These are phyloP conservation scores for Ferdinandea cuprea DNA, from an alignment of 2,888 invertebrate genomes.

Conservation along the genomic window DNA sequence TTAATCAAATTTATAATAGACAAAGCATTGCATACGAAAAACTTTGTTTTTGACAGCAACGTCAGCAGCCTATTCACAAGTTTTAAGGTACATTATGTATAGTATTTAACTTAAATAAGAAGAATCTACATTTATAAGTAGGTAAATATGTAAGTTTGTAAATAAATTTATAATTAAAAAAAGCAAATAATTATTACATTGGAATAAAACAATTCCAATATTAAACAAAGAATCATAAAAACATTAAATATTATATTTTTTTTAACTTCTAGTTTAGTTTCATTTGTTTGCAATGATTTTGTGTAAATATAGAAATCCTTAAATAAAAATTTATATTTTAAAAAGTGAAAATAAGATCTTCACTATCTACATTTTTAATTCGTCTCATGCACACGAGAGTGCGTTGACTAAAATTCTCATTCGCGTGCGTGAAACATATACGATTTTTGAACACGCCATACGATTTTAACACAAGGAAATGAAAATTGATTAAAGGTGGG, in stretches of 20 bases:
- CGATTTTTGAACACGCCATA: too few relatives aligned
- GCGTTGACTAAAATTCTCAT: too few relatives aligned
- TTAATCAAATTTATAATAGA: background rate
- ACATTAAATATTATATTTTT: constrained; percentile 20
- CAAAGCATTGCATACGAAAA: constrained; percentile 9
- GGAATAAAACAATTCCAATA: constrained; percentile 29
- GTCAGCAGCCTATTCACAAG: constrained; percentile 7
- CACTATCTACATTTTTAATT: background rate
- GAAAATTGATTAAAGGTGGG: too few relatives aligned
- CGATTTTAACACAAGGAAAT: too few relatives aligned
- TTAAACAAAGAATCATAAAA: constrained; percentile 14
- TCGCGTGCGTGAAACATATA: too few relatives aligned
- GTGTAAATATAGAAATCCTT: constrained; percentile 57
- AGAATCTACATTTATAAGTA: constrained; percentile 65
- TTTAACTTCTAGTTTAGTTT: constrained; percentile 23
- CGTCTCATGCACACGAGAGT: background rate
- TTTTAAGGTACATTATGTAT: constrained; percentile 46
- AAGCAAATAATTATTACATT: constrained; percentile 26
- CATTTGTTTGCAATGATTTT: constrained; percentile 55
- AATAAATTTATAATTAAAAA: constrained; percentile 53
- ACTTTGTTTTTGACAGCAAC: constrained; percentile 5
- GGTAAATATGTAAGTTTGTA: constrained; percentile 65
- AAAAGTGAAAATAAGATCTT: constrained; percentile 20
- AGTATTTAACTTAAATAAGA: constrained; percentile 53
- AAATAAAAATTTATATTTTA: constrained; percentile 66